These are phyloP conservation scores for Ellobius talpinus DNA, from an alignment of 2,113 vertebrate genomes.

Conservation along the genomic window DNA sequence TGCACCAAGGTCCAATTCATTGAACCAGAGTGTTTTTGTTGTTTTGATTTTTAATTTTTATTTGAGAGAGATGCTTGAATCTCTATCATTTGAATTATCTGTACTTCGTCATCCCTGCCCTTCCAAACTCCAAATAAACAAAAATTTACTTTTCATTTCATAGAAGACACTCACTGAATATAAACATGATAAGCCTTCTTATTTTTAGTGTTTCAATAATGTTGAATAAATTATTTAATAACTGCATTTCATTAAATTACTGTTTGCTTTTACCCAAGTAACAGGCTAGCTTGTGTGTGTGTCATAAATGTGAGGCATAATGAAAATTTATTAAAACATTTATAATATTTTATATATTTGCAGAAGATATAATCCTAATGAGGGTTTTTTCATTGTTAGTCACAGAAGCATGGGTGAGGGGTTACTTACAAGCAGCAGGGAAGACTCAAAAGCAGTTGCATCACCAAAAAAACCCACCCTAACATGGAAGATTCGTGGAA, in stretches of 20 bases:
- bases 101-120: background rate
- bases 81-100: background rate
- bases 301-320: background rate
- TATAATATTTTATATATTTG: background rate
- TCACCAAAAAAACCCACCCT: background rate
- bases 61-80: background rate
- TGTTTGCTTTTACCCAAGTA: background rate
- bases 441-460: background rate
- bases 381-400: background rate
- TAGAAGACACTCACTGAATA: background rate
- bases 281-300: background rate
- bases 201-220: background rate
- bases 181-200: background rate
- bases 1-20: background rate
- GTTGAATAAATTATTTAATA: constrained; percentile 6
- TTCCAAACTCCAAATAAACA: background rate
- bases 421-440: background rate
- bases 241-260: background rate
- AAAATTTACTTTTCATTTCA: constrained; percentile 10
- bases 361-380: background rate
- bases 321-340: background rate
- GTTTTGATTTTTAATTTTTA: background rate
- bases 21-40: background rate
- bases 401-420: background rate
- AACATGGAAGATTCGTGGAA: background rate